Evolutionary conservation across 2,113 vertebrate genomes (phyloP).

Genomic region (Clarias gariepinus): DNA sequence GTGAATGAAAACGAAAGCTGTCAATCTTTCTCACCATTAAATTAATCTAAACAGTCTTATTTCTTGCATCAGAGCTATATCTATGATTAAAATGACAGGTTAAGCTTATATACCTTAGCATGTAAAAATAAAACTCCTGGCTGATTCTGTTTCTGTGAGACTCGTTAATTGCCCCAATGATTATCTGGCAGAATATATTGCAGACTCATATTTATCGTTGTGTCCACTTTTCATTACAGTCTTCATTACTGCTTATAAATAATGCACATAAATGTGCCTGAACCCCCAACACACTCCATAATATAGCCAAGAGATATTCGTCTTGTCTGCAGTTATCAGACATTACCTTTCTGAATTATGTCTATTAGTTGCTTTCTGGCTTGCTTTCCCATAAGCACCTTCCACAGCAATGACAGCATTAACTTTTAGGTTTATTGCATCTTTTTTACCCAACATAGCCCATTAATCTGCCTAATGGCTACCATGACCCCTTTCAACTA

Average conservation of each 20-base stretch:
- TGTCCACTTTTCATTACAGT: slow-evolving; percentile 81
- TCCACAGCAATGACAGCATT: slow-evolving; percentile 70
- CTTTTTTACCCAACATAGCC: slow-evolving; percentile 77
- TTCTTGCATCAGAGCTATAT: slow-evolving; percentile 33
- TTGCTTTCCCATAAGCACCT: slow-evolving; percentile 69
- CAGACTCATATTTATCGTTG: slow-evolving; percentile 77
- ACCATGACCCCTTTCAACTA: slow-evolving; percentile 76
- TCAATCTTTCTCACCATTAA: slow-evolving; percentile 27
- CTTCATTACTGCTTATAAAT: slow-evolving; percentile 80
- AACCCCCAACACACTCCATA: slow-evolving; percentile 64
- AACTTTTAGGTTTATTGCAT: slow-evolving; percentile 77
- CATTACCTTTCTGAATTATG: slow-evolving; percentile 77
- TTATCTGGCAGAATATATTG: slow-evolving; percentile 69
- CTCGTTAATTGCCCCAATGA: slow-evolving; percentile 76
- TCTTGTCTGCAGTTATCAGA: slow-evolving; percentile 71
- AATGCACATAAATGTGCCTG: slow-evolving; percentile 75
- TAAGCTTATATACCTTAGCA: slow-evolving; percentile 51
- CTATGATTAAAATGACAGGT: slow-evolving; percentile 63
- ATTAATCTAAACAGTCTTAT: slow-evolving; percentile 35
- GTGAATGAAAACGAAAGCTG: slow-evolving; percentile 37
- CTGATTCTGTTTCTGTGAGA: slow-evolving; percentile 65
- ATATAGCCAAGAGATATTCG: slow-evolving; percentile 74
- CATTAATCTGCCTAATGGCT: slow-evolving; percentile 76
- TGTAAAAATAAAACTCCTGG: slow-evolving; percentile 51
- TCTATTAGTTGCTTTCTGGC: slow-evolving; percentile 67